Base-by-base conservation (phyloP, 23 tunicate genomes). In the Diplosoma virens region DNA sequence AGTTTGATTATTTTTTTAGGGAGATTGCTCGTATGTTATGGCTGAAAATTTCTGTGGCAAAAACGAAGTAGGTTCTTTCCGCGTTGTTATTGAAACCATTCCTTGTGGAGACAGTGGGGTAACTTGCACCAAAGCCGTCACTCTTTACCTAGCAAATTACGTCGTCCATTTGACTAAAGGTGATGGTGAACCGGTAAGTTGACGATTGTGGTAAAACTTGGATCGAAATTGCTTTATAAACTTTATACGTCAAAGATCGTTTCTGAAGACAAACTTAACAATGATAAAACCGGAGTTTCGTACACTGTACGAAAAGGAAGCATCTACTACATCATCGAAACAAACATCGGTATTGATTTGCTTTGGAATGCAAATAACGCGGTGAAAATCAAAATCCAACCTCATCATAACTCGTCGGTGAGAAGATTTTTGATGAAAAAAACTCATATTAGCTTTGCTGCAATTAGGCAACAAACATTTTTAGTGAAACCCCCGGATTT, bases 101-200 rank as follows among this genome's bases (percentile, higher is more conserved):
- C 98, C 98, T 3, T 93, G 98, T 79, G 98, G 98, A 28, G 78
- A 72, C 71, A 64, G 41, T 48, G 82, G 64, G 14, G 86, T 93
- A 32, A 86, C 98, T 30, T 93, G 98, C 79, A 74, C 98, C 30
- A 93, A 82, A 41, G 61, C 85, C 17, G 93, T 93, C 29, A 72
- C 85, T 30, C 76, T 86, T 20, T 64, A 86, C 37, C 33, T 85
- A 24, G 76, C 74, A 87, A 73, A 85, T 72, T 26, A 41, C 4
- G 74, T 74, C 31, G 76, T 92, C 47, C 79, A 71, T 16, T 58
- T 92, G 37, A 92, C 87, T 17, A 85, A 82, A 48, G 97, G 89
- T 23, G 92, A 85, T 0, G 91, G 78, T 14, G 97, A 92, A 59
- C 87, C 91, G 26, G 97, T 92, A 59, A 80, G 90, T 65, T 25